Evolutionary conservation across 2,888 invertebrate genomes (phyloP), one percentile per base, ranked within the genome.

Genomic region (Muschampia plurimacula): DNA sequence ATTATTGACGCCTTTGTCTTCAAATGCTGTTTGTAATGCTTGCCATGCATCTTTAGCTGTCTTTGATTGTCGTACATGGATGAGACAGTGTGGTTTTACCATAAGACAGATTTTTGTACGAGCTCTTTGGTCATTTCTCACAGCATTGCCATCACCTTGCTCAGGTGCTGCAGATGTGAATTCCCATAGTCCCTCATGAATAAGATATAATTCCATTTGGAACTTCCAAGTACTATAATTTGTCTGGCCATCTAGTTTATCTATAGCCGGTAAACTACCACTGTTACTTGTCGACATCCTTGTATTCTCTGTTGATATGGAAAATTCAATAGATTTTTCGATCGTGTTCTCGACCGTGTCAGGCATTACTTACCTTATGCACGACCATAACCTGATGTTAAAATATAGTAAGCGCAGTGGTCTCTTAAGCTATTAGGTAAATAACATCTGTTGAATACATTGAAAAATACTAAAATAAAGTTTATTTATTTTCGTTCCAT

Each of bases 171-270:
- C 7, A 49, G n/a, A 49, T 6, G 49, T 49, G n/a, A 49, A 49
- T 49, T 49, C 49, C 49, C 49, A 49, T 49, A 49, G 49, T 49
- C 49, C 49, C 7, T 49, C 49, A 49, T 49, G 49, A 28, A 59
- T 59, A 10, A 22, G 57, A 28, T 59, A 22, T 28, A 59, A 28
- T 59, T 28, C 32, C 32, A 59, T 59, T 59, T 59, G 32, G 22
- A 59, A 59, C 49, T 49, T 49, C 49, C 49, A 59, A 7, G 28
- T 59, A 59, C 49, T 59, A 59, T 59, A 59, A 59, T 59, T 59
- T 28, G 32, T 59, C 57, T 59, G 57, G 12, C 32, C 28, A 22
- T 22, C 57, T 59, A 59, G 28, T 77, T 75, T 77, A 77, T 75
- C 74, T 74, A 72, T 75, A 49, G 49, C 49, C n/a, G 49, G 49